phyloP scores from a whole-genome alignment of 1,140 invertebrate species.

The Dendrolimus punctatus region DNA sequence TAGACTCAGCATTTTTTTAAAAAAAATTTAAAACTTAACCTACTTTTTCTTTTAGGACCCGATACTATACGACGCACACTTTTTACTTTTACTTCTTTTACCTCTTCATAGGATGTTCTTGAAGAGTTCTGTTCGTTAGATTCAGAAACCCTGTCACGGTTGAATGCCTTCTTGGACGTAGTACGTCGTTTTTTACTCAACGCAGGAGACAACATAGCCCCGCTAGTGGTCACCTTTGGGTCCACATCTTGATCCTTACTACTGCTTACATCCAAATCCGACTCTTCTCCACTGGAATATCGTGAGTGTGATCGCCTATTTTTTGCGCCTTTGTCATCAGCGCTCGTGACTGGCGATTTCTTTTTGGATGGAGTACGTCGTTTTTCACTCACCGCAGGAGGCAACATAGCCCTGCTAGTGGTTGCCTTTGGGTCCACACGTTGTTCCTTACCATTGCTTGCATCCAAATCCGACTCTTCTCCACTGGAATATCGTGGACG shows the following conservation, averaged over 20 bases:
- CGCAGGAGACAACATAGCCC: conserved; percentile 62
- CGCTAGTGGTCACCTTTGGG: conserved; percentile 62
- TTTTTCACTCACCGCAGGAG: conserved; percentile 48
- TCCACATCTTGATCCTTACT: conserved; percentile 60
- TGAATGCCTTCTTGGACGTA: conserved; percentile 51
- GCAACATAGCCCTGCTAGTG: conserved; percentile 62
- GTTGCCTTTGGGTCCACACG: conserved; percentile 59
- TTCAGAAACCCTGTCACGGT: conserved; percentile 70
- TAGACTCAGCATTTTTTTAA: no score
- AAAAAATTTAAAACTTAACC: no score
- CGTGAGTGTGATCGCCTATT: conserved; percentile 64
- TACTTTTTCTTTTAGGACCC: no score
- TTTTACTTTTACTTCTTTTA: conserved; percentile 62
- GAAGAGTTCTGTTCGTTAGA: conserved; percentile 66
- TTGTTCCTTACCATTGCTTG: conserved; percentile 59
- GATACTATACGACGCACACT: conserved; percentile 43
- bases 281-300: conserved; percentile 75
- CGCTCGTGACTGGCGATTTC: conserved; percentile 59
- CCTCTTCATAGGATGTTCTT: conserved; percentile 58
- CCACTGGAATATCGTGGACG: conserved; percentile 73
- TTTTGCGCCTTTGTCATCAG: conserved; percentile 12
- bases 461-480: conserved; percentile 71
- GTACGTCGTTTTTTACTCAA: conserved; percentile 45
- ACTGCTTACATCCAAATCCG: conserved; percentile 56
- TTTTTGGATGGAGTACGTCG: conserved; percentile 53